Conservation (phyloP, 2,113 vertebrate species). For the Aix galericulata region DNA sequence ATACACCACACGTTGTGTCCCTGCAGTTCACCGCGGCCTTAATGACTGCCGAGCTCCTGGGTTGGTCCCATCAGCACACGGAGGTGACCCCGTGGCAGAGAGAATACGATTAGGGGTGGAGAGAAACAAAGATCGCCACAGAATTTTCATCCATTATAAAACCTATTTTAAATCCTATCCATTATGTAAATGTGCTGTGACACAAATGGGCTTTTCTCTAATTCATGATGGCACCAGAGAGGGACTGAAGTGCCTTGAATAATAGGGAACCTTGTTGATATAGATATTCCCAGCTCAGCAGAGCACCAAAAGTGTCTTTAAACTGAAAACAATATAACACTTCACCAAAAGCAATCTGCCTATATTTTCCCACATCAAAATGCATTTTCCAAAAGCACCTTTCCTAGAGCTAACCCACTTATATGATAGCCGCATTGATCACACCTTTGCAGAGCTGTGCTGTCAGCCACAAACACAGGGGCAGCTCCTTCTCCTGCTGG, state of each 20-base stretch:
- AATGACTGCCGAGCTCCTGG: neutral
- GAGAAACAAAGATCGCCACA: neutral
- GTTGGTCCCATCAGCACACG: neutral
- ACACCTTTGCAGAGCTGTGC: neutral
- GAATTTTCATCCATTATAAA: neutral
- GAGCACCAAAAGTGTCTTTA: neutral
- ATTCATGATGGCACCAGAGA: neutral
- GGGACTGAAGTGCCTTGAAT: neutral
- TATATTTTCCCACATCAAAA: neutral
- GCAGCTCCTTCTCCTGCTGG: neutral
- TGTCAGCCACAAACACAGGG: neutral
- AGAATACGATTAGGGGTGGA: neutral
- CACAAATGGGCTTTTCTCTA: constrained; percentile 29
- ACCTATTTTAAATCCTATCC: neutral
- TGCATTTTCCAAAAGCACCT: neutral
- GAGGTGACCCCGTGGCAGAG: neutral
- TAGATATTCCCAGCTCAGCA: constrained; percentile 3
- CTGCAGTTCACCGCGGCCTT: accelerated
- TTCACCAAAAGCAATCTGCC: neutral
- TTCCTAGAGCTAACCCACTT: neutral
- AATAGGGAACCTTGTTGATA: neutral
- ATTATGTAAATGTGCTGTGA: neutral
- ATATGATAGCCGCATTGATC: neutral
- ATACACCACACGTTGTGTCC: accelerated
- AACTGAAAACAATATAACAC: neutral